These are phyloP conservation scores for Drosophila tani DNA, from an alignment of 1,140 invertebrate species.

Conservation along the genomic window DNA sequence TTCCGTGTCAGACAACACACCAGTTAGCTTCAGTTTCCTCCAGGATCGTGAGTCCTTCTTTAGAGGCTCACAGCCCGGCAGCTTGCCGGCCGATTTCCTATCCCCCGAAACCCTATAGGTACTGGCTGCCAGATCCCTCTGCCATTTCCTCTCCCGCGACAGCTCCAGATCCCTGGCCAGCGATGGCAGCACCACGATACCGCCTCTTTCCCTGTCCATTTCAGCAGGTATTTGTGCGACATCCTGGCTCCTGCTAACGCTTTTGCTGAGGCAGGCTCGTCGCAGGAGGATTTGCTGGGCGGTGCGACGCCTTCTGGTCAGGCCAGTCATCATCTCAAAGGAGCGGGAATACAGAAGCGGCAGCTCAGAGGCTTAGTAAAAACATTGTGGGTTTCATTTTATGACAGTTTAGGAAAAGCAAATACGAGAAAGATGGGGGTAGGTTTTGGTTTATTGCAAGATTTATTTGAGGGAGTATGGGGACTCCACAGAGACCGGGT, in stretches of 20 bases:
- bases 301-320: constrained; percentile 24
- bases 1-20: background rate
- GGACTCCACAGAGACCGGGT: background rate
- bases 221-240: background rate
- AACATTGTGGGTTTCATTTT: constrained; percentile 21
- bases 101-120: background rate
- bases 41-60: background rate
- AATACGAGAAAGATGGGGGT: background rate
- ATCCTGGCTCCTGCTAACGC: background rate
- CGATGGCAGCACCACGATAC: constrained; percentile 5
- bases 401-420: constrained; percentile 32
- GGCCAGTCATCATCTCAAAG: constrained; percentile 48
- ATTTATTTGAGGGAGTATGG: background rate
- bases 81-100: constrained; percentile 10
- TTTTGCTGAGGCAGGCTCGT: constrained; percentile 14
- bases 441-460: background rate
- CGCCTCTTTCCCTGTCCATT: background rate
- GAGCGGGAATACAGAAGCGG: constrained; percentile 5
- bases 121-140: background rate
- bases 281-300: constrained; percentile 35
- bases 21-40: constrained; percentile 3
- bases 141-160: constrained; percentile 7
- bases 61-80: background rate
- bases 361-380: constrained; percentile 11
- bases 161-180: background rate